Conservation (phyloP, 1,140 invertebrate species). For the Pseudomyrmex dendroicus region DNA sequence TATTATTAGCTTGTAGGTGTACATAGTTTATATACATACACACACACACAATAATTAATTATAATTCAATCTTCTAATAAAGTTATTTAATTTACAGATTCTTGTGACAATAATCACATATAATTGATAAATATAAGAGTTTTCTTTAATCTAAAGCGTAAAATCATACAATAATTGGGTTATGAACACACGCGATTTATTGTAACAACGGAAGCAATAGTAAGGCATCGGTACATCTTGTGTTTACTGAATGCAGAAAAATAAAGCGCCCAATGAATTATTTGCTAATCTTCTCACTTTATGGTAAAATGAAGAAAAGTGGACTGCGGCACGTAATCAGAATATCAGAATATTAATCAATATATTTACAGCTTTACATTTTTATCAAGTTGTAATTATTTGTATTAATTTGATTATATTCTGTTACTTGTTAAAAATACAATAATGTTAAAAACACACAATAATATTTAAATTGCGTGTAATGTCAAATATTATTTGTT, state of each 20-base stretch:
- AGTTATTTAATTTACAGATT: background rate
- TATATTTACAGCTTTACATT: background rate
- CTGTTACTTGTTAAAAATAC: background rate
- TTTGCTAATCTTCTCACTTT: background rate
- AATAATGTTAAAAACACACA: background rate
- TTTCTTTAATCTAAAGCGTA: conserved; percentile 7
- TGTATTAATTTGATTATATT: background rate
- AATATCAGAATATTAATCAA: conserved; percentile 5
- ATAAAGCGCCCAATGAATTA: background rate
- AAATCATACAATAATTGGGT: background rate
- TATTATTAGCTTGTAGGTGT: too few species aligned
- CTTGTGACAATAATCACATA: conserved; percentile 20
- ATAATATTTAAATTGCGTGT: background rate
- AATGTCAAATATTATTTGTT: too few species aligned
- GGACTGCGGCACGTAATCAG: background rate
- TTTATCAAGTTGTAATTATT: background rate
- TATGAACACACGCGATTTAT: conserved; percentile 10
- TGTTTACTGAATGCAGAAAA: conserved; percentile 39
- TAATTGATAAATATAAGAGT: conserved; percentile 4
- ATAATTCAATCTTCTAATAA: background rate
- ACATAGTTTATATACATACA: background rate
- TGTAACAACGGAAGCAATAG: conserved; percentile 37
- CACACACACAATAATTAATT: background rate
- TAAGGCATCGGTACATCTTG: conserved; percentile 58
- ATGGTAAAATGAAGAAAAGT: background rate